Base-by-base conservation (phyloP, 1,140 invertebrate genomes). In the Elymnias hypermnestra region DNA sequence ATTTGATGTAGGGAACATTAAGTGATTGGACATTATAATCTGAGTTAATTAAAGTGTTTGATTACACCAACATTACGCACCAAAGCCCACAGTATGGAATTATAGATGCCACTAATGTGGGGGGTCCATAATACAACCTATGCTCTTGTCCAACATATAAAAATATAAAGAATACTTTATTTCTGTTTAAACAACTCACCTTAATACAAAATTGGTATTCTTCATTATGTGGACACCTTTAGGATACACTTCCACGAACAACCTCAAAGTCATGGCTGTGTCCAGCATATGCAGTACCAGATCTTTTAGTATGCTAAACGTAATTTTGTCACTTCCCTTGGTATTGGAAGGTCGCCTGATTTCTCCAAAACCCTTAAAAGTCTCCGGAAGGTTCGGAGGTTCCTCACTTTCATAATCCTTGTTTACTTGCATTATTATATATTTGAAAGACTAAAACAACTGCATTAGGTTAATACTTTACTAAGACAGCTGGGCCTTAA, bases 231-330 rank as follows among this genome's bases (percentile, higher is more conserved):
- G 37, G n/a, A 87, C 79, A 25, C 87, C 81, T 1, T 85, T 72
- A 10, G 89, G 84, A 63, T 92, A 92, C 14, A 89, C 81, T 17
- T 91, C 88, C 23, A 94, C 48, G 56, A 94, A 92, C 53, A 90
- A 65, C 43, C 85, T 85, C 28, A 94, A 60, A 1, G 91, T 94
- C 44, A 90, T 88, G 4, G 90, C 87, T 22, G 89, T 91, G 68
- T 95, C 94, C 46, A 92, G 57, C 8, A 93, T 60, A 61, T 93
- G 92, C 14, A 92, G 62, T n/a, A 92, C 85, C n/a, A 94, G 71
- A 71, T 94, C 92, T 47, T 90, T 87, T 10, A 94, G 83, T 1
- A 88, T 78, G 13, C 60, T 41, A 2, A 88, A 63, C 1, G 79
- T 87, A 21, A 89, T 69, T 36, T 86, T 77, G 4, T 68, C 71